phyloP scores from a whole-genome alignment of 2,797 vertebrate genomes.

The Echiichthys vipera region DNA sequence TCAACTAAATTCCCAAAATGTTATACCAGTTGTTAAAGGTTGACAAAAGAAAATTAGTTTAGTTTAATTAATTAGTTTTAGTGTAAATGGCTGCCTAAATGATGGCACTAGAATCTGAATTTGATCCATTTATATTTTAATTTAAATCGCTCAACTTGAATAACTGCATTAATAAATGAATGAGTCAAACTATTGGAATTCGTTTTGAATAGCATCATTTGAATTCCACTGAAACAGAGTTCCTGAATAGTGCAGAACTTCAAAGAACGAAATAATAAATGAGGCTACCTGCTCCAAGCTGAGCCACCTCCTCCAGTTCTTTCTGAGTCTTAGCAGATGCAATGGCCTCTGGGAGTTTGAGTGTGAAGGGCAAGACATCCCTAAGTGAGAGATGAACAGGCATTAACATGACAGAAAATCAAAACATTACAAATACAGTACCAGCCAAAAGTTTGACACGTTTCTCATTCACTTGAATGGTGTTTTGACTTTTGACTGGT shows the following conservation, averaged over 20 bases:
- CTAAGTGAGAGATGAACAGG: conserved; percentile 68
- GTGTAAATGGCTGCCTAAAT: background rate
- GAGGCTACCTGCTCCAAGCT: conserved; percentile 90
- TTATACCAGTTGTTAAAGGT: background rate
- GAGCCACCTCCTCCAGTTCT: conserved; percentile 93
- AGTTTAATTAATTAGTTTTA: no score
- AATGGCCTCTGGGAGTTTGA: conserved; percentile 93
- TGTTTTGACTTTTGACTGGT: no score
- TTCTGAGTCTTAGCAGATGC: conserved; percentile 91
- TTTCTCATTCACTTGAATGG: no score
- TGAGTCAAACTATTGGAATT: no score
- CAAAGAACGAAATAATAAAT: background rate
- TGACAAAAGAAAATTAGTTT: background rate
- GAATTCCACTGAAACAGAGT: no score
- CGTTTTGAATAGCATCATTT: no score
- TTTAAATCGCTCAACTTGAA: no score
- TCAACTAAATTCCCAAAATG: background rate
- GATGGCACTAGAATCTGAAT: no score
- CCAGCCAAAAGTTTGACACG: no score
- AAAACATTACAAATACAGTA: background rate
- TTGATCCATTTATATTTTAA: no score
- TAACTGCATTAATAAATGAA: no score
- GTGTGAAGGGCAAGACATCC: conserved; percentile 93
- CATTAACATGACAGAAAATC: background rate
- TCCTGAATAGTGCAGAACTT: no score